Conservation (phyloP, 2,888 invertebrate genomes). For the Pandemis cinnamomeana region DNA sequence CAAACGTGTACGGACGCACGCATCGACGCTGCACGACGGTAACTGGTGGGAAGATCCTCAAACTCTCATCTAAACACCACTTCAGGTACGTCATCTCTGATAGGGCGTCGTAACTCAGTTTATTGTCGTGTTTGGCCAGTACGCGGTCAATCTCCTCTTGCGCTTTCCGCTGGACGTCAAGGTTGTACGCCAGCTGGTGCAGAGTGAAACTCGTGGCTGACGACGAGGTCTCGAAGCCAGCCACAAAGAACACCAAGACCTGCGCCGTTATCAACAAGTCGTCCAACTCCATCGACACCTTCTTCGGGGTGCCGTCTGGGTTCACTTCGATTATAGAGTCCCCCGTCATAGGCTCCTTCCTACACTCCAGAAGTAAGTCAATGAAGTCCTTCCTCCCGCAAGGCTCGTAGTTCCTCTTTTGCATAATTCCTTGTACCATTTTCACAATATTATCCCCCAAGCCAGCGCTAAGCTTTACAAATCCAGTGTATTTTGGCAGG, state of each 20-base stretch:
- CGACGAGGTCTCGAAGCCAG: slow-evolving; percentile 17
- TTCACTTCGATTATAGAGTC: slow-evolving; percentile 2
- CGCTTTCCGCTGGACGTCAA: neutral
- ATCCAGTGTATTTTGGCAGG: neutral
- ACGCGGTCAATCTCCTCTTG: neutral
- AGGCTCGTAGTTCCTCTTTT: slow-evolving; percentile 12
- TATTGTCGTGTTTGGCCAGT: neutral
- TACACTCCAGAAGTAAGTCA: slow-evolving; percentile 7
- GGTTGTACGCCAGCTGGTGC: slow-evolving; percentile 6
- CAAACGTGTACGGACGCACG: neutral
- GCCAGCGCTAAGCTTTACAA: neutral
- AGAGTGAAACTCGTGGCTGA: slow-evolving; percentile 5
- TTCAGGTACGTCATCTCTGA: neutral
- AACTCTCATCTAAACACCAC: neutral
- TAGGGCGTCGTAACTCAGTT: neutral
- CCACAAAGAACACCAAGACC: slow-evolving; percentile 3
- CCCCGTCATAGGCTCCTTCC: slow-evolving; percentile 1
- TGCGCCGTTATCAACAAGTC: slow-evolving; percentile 8
- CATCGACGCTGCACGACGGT: neutral
- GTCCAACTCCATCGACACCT: slow-evolving; percentile 11
- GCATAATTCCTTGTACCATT: neutral
- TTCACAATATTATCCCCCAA: neutral
- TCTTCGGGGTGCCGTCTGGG: slow-evolving; percentile 19
- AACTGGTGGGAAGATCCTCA: neutral
- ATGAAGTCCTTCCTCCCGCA: slow-evolving; percentile 1